Base-by-base conservation (phyloP, 2,113 vertebrate genomes). In the Pitta sordida region DNA sequence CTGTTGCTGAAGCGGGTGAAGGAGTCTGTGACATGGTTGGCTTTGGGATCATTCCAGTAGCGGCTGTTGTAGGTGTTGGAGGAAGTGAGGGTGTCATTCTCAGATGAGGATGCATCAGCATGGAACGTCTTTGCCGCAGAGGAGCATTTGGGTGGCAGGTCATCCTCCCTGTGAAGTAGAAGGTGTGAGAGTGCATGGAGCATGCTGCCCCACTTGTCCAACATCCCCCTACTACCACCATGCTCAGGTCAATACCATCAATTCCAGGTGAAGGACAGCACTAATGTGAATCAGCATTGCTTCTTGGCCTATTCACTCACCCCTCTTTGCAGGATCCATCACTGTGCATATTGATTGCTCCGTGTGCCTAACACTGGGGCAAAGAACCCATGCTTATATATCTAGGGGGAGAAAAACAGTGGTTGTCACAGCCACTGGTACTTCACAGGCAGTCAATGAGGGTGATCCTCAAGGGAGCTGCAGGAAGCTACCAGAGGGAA, bases 51-150 rank as follows among this genome's bases (percentile, higher is more conserved):
- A 22, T 98, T 99, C 99, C 99, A 99, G 97, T 99, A 99, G 91
- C 98, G 99, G 93, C 99, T 99, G 98, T 99, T 99, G 97, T 99
- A 99, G 52, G 99, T 99, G 97, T 99, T 99, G 93, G 98, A 99
- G 43, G 99, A 99, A 11, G 99, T 99, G 79, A 99, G 96, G 0
- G 99, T 99, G 97, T 99, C 99, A 1, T 99, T 99, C 97, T 99
- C 99, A 0, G 99, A 99, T 6, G 99, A 99, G 13, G 99, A 99
- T 1, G 99, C 98, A 4, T 99, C 99, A 0, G 98, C 98, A 0
- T 99, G 99, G 96, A 99, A 99, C 13, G 98, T 99, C 97, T 99
- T 99, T 58, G 98, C 95, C 2, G 99, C 97, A 0, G 98, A 99
- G 4, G 99, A 99, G 78, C 99, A 98, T 97, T 99, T 99, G 22